Conservation (phyloP, 2,888 invertebrate genomes). For the Trichopoda pennipes region DNA sequence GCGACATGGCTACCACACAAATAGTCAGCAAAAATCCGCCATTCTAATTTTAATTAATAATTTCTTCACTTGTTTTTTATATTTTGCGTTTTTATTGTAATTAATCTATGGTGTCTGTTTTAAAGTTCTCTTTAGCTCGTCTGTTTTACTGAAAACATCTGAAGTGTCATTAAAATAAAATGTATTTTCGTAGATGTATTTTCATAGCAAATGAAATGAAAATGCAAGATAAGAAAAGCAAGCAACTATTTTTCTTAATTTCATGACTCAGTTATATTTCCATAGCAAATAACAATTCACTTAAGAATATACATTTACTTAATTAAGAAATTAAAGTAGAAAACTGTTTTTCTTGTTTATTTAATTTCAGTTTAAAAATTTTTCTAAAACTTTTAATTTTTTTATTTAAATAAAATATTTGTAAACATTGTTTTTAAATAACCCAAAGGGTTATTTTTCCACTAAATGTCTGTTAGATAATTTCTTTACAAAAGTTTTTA, state of each 20-base stretch:
- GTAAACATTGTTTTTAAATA: neutral
- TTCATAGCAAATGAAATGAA: constrained; percentile 10
- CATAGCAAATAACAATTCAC: constrained; percentile 2
- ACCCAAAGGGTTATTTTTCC: constrained; percentile 34
- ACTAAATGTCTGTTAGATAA: neutral
- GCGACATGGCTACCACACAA: too few species aligned
- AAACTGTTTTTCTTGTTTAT: constrained; percentile 14
- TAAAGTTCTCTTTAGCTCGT: neutral
- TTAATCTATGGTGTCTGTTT: neutral
- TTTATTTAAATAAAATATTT: constrained; percentile 7
- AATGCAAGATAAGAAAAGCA: neutral
- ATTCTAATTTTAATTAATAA: neutral
- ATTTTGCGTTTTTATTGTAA: neutral
- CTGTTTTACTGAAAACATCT: neutral
- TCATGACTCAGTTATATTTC: constrained; percentile 26
- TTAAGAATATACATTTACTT: constrained; percentile 50
- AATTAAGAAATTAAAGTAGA: constrained; percentile 60
- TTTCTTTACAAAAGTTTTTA: neutral
- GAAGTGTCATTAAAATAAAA: constrained; percentile 41
- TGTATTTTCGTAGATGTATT: constrained; percentile 46
- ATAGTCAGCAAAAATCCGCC: too few species aligned
- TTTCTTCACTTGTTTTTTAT: neutral
- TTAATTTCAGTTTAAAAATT: constrained; percentile 21
- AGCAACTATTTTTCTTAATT: constrained; percentile 26
- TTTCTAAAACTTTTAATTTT: constrained; percentile 12